Conservation (phyloP, 2,888 invertebrate species). For the Blastobasis lacticolella region DNA sequence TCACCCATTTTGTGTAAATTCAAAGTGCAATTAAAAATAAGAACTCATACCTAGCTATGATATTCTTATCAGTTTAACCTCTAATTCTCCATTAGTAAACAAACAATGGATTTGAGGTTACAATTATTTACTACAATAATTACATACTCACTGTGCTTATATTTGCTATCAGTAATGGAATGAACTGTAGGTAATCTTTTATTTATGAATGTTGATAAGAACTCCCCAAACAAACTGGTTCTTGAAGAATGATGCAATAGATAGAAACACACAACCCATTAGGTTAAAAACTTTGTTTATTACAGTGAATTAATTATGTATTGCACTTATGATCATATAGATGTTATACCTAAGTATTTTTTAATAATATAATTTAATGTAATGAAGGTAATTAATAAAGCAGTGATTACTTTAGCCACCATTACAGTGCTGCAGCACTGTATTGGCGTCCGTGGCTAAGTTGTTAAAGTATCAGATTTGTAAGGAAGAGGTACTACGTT, state of each 20-base stretch:
- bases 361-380: too few species aligned
- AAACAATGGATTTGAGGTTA: conserved; percentile 7
- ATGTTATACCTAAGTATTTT: too few species aligned
- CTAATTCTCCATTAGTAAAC: conserved; percentile 6
- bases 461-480: too few species aligned
- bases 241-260: conserved; percentile 33
- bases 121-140: conserved; percentile 3
- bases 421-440: too few species aligned
- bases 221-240: conserved; percentile 21
- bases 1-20: too few species aligned
- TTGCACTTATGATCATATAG: conserved; percentile 5
- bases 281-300: too few species aligned
- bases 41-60: too few species aligned
- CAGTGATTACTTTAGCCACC: too few species aligned
- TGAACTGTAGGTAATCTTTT: conserved; percentile 7
- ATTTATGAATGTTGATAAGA: conserved; percentile 23
- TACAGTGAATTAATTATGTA: conserved; percentile 4
- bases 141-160: neutral
- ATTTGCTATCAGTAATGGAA: conserved; percentile 5
- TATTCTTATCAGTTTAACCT: conserved; percentile 1
- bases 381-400: too few species aligned
- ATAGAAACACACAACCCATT: conserved; percentile 15
- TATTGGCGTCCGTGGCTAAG: too few species aligned
- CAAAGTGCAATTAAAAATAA: too few species aligned
- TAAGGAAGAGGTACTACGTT: too few species aligned